Evolutionary conservation across 2,888 invertebrate genomes (phyloP).

Genomic region (Willowsia nigromaculata): DNA sequence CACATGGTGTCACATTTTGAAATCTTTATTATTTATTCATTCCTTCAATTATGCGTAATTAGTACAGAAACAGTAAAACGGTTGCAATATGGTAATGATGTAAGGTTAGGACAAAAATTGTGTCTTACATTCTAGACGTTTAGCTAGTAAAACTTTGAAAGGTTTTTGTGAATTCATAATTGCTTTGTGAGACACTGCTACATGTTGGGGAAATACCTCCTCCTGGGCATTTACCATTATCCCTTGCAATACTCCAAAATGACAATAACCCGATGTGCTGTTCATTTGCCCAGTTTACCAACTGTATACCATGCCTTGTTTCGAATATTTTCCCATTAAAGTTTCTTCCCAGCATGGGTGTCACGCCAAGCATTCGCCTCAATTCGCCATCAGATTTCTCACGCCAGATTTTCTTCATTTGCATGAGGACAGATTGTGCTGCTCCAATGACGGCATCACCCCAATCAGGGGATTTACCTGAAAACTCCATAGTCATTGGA

Average conservation of each 20-base stretch:
- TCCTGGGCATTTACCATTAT: slow-evolving; percentile 75
- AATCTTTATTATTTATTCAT: too few relatives aligned
- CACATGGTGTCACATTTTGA: too few relatives aligned
- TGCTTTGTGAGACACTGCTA: slow-evolving; percentile 73
- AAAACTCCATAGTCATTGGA: slow-evolving; percentile 76
- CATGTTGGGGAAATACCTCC: slow-evolving; percentile 75
- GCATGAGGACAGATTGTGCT: slow-evolving; percentile 67
- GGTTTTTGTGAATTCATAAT: slow-evolving; percentile 76
- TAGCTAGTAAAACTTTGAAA: slow-evolving; percentile 75
- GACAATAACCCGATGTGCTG: slow-evolving; percentile 73
- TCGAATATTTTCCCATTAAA: slow-evolving; percentile 76
- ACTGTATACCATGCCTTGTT: slow-evolving; percentile 69
- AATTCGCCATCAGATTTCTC: slow-evolving; percentile 74
- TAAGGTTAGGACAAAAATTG: background rate
- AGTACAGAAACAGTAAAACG: background rate
- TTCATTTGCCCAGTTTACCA: slow-evolving; percentile 76
- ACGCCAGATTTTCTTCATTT: slow-evolving; percentile 77
- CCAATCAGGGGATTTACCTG: slow-evolving; percentile 65
- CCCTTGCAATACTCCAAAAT: slow-evolving; percentile 76
- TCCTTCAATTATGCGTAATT: background rate
- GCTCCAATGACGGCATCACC: slow-evolving; percentile 76
- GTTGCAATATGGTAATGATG: background rate
- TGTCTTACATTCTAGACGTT: background rate
- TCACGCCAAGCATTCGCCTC: slow-evolving; percentile 75
- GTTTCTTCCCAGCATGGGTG: slow-evolving; percentile 77